Evolutionary conservation across 1,140 invertebrate species (phyloP).

Genomic region (Scaptodrosophila lebanonensis): DNA sequence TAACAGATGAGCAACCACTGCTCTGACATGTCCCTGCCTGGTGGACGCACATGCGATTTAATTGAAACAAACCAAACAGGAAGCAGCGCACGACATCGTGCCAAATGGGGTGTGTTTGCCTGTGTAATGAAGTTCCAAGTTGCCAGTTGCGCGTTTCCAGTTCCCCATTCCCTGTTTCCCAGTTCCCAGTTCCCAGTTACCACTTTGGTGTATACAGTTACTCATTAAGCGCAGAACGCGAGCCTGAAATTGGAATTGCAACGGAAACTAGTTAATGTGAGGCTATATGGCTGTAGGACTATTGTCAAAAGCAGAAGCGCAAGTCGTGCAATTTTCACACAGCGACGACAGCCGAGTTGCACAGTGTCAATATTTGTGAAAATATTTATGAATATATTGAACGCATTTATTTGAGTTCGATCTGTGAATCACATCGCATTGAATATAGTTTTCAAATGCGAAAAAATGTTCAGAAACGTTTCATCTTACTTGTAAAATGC

Average conservation of each 20-base stretch:
- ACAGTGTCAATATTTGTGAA: no score
- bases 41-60: conserved; percentile 69
- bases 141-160: conserved; percentile 34
- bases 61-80: conserved; percentile 74
- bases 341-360: conserved; percentile 39
- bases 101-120: conserved; percentile 62
- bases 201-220: conserved; percentile 43
- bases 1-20: conserved; percentile 64
- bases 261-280: conserved; percentile 74
- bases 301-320: conserved; percentile 74
- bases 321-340: conserved; percentile 73
- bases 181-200: conserved; percentile 19
- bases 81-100: conserved; percentile 38
- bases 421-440: no score
- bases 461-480: no score
- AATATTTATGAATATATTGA: no score
- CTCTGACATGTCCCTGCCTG: conserved; percentile 43
- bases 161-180: conserved; percentile 13
- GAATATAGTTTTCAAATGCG: no score
- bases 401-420: no score
- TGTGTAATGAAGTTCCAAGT: conserved; percentile 62
- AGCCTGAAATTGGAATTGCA: conserved; percentile 46
- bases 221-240: conserved; percentile 57
- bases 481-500: no score
- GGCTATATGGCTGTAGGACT: no score